Conservation (phyloP, 2,113 vertebrate species). For the Syngnathus floridae region DNA sequence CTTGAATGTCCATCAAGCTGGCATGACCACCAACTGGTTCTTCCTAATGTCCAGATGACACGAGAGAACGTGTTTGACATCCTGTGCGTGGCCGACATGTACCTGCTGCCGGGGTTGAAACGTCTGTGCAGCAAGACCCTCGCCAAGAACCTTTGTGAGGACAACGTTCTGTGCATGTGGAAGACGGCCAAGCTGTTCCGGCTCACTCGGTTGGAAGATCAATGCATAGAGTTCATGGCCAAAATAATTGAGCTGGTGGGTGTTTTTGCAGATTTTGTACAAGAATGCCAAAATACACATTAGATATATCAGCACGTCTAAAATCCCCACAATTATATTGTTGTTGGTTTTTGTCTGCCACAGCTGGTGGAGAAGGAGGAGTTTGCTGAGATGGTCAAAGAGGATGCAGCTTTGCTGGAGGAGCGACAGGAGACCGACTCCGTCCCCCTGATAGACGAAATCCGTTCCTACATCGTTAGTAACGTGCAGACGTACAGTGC, state of each 20-base stretch:
- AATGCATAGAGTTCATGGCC: conserved; percentile 92
- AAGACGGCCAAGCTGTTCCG: conserved; percentile 86
- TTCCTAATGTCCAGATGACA: conserved; percentile 71
- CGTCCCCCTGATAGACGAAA: conserved; percentile 91
- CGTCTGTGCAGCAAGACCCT: conserved; percentile 86
- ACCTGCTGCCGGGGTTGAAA: conserved; percentile 89
- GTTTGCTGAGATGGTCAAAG: conserved; percentile 79
- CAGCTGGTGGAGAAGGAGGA: conserved; percentile 87
- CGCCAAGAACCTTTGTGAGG: conserved; percentile 80
- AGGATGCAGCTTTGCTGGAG: conserved; percentile 82
- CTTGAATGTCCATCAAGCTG: background rate
- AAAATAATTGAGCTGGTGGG: conserved; percentile 87
- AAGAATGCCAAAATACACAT: background rate
- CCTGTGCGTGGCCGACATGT: conserved; percentile 90
- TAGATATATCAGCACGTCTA: background rate
- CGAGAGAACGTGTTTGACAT: conserved; percentile 82
- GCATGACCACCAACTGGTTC: conserved; percentile 5
- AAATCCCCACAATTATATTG: background rate
- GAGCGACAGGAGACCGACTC: conserved; percentile 90
- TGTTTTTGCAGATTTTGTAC: conserved; percentile 6
- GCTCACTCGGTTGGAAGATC: conserved; percentile 87
- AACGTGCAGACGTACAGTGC: conserved; percentile 92
- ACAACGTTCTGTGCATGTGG: conserved; percentile 86
- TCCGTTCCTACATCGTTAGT: conserved; percentile 91
- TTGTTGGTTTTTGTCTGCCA: background rate